phyloP scores from a whole-genome alignment of 2,797 vertebrate genomes.

The Argyrosomus regius region DNA sequence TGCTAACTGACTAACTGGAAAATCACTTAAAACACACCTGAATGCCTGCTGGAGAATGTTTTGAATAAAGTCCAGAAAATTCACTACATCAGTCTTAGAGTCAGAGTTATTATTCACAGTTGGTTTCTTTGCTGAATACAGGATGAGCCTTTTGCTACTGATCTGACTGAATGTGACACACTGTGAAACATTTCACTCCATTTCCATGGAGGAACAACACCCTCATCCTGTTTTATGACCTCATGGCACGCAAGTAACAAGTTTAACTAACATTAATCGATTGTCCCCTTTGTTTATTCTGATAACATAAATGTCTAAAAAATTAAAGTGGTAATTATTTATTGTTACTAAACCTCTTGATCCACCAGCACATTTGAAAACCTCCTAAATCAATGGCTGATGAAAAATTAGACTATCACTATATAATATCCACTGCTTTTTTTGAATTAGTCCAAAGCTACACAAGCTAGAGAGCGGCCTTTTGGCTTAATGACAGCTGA shows the following conservation, averaged over 20 bases:
- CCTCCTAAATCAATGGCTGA: background rate
- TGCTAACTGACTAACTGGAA: background rate
- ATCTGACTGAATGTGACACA: too few species aligned
- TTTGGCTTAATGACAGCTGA: background rate
- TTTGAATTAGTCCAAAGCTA: background rate
- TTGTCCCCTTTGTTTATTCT: background rate
- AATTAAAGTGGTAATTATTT: background rate
- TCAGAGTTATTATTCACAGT: too few species aligned
- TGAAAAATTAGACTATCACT: background rate
- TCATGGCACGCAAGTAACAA: background rate
- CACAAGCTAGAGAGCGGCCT: background rate
- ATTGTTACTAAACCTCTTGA: background rate
- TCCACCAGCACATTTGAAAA: background rate
- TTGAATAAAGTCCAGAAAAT: too few species aligned
- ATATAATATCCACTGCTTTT: background rate
- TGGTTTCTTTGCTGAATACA: too few species aligned
- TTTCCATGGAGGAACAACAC: background rate
- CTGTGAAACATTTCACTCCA: background rate
- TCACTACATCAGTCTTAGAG: too few species aligned
- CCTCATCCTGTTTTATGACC: background rate
- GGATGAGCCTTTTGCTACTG: too few species aligned
- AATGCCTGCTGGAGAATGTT: background rate
- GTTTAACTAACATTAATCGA: background rate
- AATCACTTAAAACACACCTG: background rate
- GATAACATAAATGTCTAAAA: background rate